Conservation (phyloP, 2,888 invertebrate genomes). For the Morpho achilles region DNA sequence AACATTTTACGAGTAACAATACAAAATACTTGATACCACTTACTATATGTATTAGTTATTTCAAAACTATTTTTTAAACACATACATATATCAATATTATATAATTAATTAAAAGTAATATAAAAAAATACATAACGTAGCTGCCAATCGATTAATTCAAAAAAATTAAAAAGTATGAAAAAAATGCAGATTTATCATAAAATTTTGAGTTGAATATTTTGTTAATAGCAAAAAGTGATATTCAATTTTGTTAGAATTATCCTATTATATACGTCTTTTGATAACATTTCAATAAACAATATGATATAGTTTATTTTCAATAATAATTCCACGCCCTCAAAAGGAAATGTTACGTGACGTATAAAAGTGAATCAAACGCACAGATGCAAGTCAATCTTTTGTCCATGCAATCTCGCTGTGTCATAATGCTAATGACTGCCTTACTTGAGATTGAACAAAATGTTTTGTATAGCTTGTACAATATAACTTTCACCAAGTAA, state of each 20-base stretch:
- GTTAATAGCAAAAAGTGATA: background rate
- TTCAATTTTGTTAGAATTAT: background rate
- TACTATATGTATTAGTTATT: too few relatives aligned
- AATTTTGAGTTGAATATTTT: background rate
- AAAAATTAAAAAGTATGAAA: too few relatives aligned
- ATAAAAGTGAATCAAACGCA: slow-evolving; percentile 23
- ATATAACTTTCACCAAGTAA: slow-evolving; percentile 48
- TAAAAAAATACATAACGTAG: too few relatives aligned
- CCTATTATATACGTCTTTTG: background rate
- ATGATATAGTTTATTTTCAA: background rate
- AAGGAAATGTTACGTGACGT: slow-evolving; percentile 23
- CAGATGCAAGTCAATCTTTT: slow-evolving; percentile 28
- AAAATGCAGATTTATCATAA: too few relatives aligned
- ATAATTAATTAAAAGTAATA: too few relatives aligned
- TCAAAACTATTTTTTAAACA: too few relatives aligned
- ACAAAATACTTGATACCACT: too few relatives aligned
- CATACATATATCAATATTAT: too few relatives aligned
- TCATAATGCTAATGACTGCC: slow-evolving; percentile 24
- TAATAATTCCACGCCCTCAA: slow-evolving; percentile 12
- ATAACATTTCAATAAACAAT: too few relatives aligned
- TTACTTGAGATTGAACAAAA: slow-evolving; percentile 23
- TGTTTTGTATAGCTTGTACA: slow-evolving; percentile 24
- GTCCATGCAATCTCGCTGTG: slow-evolving; percentile 28
- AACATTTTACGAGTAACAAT: background rate
- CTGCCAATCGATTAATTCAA: too few relatives aligned